Base-by-base conservation (phyloP, 2,113 vertebrate species). In the Centropristis striata region DNA sequence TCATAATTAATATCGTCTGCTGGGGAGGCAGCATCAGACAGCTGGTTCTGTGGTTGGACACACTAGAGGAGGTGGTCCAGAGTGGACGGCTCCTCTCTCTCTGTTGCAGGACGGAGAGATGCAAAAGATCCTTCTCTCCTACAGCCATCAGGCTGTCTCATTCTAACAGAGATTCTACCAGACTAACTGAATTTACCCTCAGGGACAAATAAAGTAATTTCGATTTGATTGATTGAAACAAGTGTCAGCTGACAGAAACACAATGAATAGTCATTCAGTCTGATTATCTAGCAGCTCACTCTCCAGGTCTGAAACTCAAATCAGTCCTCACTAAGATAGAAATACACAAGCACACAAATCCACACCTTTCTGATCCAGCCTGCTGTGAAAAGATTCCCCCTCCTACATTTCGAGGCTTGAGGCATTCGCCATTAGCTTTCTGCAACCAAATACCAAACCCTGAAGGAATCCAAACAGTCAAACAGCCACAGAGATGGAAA, bases 391-490 rank as follows among this genome's bases (percentile, higher is more conserved):
- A 59, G 27, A 80, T 64, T 32, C 46, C 13, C 5, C 42, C 47
- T 42, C 39, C 27, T 9, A 11, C 67, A 15, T 14, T 20, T 7
- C 21, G 13, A 44, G 11, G 37, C 71, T 66, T 2, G 1, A 36
- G 44, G 68, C 21, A 2, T 18, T 46, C 18, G 57, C 68, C 61
- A 20, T 81, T 61, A 76, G 67, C 70, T 47, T 37, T 32, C 55
- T 27, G 44, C 51, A 44, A 4, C 12, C 36, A 25, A 15, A 53
- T 2, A 32, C 18, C 44, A 37, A 75, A 63, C 53, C 59, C 21
- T 0, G 46, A 15, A 37, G 71, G 37, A 65, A 55, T 63, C 23
- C 61, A 28, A 58, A 81, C 36, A 50, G 49, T 18, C 2, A 2
- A 60, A 1, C 18, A 28, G 2, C 8, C 23, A 36, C 46, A 14